Percentiles rank a stretch among this genome's conserved stretches.
Conservation (phyloP, 2,113 vertebrate species). For the Nothocercus nigrocapillus region DNA sequence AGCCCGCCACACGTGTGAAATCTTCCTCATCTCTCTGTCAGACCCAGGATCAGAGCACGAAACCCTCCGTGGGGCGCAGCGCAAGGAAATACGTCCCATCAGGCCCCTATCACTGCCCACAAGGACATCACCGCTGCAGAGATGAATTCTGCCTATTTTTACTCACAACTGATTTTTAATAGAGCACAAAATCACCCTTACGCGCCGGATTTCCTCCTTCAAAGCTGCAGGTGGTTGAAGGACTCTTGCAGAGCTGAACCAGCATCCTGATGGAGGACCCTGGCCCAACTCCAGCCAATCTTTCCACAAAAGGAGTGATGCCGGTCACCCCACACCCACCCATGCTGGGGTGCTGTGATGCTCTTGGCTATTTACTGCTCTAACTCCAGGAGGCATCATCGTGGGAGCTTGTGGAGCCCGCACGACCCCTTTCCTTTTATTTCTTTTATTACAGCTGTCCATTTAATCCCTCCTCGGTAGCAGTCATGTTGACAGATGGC, state of each 20-base stretch:
- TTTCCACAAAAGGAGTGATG: neutral
- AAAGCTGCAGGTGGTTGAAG: neutral
- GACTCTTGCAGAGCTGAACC: neutral
- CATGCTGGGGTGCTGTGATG: fast-evolving
- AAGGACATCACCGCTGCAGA: neutral
- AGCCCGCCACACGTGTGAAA: neutral
- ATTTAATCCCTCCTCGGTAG: neutral
- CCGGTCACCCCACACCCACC: neutral
- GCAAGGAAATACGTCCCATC: neutral
- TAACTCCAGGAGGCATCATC: neutral
- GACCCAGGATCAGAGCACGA: neutral
- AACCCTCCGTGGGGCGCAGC: neutral
- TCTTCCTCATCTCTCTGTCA: neutral
- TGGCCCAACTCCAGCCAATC: neutral
- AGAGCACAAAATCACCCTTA: neutral
- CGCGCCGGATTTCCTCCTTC: neutral
- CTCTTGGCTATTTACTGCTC: fast-evolving
- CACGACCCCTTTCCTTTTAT: neutral
- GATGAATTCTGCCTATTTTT: neutral
- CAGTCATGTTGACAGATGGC: neutral
- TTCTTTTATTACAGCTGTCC: neutral
- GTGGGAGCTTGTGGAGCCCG: neutral
- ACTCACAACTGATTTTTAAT: neutral
- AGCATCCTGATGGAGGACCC: neutral
- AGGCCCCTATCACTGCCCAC: neutral